phyloP scores from a whole-genome alignment of 2,888 invertebrate genomes.

The Drosophila melanosoma region DNA sequence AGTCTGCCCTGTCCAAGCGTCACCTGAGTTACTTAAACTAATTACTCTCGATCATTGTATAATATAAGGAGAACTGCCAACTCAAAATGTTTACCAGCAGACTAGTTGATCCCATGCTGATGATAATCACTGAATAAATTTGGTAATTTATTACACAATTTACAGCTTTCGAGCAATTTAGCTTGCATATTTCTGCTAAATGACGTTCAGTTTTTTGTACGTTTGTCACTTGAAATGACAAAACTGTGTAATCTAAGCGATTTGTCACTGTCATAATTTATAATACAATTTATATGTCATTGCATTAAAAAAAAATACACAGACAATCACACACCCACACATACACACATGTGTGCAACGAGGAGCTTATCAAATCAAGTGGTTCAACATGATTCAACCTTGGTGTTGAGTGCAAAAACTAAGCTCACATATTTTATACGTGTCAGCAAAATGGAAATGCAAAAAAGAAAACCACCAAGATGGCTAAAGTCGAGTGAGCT shows the following conservation, averaged over 20 bases:
- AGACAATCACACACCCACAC: slow-evolving; percentile 1
- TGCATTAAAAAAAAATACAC: slow-evolving; percentile 15
- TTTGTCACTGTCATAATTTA: slow-evolving; percentile 47
- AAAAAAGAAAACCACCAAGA: not conserved
- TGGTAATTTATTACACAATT: not conserved
- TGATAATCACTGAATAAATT: not conserved
- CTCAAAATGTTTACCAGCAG: not conserved
- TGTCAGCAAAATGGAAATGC: not conserved
- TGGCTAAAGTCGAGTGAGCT: not conserved
- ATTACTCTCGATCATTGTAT: not conserved
- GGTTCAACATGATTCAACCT: slow-evolving; percentile 53
- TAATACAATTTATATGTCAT: slow-evolving; percentile 32
- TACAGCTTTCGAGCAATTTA: slow-evolving; percentile 2
- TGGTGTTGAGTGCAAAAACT: slow-evolving; percentile 33
- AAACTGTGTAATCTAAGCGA: slow-evolving; percentile 17
- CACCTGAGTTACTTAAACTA: not conserved
- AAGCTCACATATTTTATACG: slow-evolving; percentile 21
- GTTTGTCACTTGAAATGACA: slow-evolving; percentile 1
- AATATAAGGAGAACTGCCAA: not conserved
- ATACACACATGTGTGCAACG: slow-evolving; percentile 5
- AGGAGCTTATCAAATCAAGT: slow-evolving; percentile 57
- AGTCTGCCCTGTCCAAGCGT: not conserved
- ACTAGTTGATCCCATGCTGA: not conserved
- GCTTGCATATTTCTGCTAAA: not conserved
- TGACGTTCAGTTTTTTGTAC: slow-evolving; percentile 4